Percentiles rank a stretch among this genome's conserved stretches.
Conservation (phyloP, 2,797 vertebrate species). For the Coccyzus lansbergi region DNA sequence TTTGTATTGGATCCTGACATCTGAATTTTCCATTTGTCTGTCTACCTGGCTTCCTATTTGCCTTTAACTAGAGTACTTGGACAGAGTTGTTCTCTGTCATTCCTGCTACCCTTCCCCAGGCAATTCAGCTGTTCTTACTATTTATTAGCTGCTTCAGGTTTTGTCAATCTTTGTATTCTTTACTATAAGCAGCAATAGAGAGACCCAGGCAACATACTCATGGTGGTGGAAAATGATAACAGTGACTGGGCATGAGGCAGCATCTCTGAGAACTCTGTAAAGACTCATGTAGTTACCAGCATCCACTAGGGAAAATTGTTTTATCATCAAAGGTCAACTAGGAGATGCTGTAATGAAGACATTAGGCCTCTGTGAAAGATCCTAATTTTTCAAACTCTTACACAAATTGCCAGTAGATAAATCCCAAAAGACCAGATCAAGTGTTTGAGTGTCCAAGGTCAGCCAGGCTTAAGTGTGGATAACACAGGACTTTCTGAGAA, state of each 20-base stretch:
- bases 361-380: background rate
- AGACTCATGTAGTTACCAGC: background rate
- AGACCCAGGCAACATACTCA: background rate
- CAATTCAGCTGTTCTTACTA: background rate
- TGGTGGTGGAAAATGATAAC: background rate
- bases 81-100: background rate
- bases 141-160: background rate
- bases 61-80: background rate
- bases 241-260: background rate
- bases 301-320: background rate
- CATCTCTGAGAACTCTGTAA: background rate
- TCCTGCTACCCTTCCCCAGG: background rate
- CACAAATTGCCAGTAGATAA: background rate
- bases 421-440: background rate
- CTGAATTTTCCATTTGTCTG: background rate
- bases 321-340: rapidly evolving
- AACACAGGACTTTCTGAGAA: background rate
- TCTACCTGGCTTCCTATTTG: background rate
- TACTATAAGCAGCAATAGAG: background rate
- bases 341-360: background rate
- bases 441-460: background rate
- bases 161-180: background rate
- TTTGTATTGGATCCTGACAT: background rate
- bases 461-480: background rate
- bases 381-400: background rate